Evolutionary conservation across 2,888 invertebrate species (phyloP).

Genomic region (Philereme vetulata): DNA sequence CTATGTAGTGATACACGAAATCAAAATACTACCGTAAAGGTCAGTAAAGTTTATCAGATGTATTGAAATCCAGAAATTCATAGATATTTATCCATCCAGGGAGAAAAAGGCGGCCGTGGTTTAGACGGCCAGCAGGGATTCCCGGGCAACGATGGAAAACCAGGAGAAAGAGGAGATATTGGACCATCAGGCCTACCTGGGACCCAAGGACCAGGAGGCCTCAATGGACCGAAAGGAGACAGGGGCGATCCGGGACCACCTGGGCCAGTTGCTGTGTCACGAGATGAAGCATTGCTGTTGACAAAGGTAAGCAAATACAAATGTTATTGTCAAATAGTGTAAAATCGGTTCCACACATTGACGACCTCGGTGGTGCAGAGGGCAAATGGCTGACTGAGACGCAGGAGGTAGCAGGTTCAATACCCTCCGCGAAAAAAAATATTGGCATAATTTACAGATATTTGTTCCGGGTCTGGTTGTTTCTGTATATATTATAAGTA

Average conservation of each 20-base stretch:
- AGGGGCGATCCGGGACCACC: constrained; percentile 89
- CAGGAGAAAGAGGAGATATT: constrained; percentile 88
- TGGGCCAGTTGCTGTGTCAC: constrained; percentile 84
- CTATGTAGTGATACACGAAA: too few relatives aligned
- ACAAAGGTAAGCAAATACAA: constrained; percentile 68
- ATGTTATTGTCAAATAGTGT: neutral
- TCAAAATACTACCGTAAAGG: too few relatives aligned
- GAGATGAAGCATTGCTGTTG: constrained; percentile 84
- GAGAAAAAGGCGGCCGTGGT: constrained; percentile 87
- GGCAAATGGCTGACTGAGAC: too few relatives aligned
- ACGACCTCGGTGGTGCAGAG: too few relatives aligned
- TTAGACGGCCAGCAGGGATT: constrained; percentile 87
- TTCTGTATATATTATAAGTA: too few relatives aligned
- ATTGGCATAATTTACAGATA: too few relatives aligned
- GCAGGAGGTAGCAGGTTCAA: too few relatives aligned
- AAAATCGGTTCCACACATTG: too few relatives aligned
- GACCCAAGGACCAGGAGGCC: constrained; percentile 87
- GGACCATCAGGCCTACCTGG: constrained; percentile 89
- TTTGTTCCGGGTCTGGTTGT: too few relatives aligned
- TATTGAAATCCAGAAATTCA: neutral
- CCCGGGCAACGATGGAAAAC: constrained; percentile 85
- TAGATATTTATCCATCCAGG: constrained; percentile 52
- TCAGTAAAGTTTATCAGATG: neutral
- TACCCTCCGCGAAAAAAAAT: too few relatives aligned
- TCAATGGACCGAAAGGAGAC: constrained; percentile 87